Evolutionary conservation across 2,797 vertebrate genomes (phyloP).

Genomic region (Mormyrops boulengeri): DNA sequence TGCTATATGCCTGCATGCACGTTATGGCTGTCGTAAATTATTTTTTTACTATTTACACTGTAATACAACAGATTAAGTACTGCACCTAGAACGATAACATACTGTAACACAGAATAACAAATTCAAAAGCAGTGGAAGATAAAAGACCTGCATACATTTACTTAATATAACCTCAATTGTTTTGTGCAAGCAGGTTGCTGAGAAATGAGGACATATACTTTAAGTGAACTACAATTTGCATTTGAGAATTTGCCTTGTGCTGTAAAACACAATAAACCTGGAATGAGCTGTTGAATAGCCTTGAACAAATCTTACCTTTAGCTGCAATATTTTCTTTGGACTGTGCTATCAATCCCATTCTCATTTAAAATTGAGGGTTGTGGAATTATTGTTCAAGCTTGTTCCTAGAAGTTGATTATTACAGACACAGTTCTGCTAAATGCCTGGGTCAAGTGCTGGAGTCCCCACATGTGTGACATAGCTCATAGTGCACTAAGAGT

Average conservation of each 20-base stretch:
- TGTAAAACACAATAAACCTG: not conserved
- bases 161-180: not conserved
- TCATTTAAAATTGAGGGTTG: constrained; percentile 50
- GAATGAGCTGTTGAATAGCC: not conserved
- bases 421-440: constrained; percentile 60
- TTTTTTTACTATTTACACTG: not conserved
- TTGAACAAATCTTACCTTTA: constrained; percentile 64
- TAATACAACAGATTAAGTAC: not conserved
- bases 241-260: not conserved
- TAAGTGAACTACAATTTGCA: not conserved
- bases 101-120: not conserved
- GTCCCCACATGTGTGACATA: constrained; percentile 70
- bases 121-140: not conserved
- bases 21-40: not conserved
- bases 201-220: not conserved
- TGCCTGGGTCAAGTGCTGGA: constrained; percentile 50
- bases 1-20: not conserved
- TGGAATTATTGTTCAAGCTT: constrained; percentile 52
- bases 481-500: constrained; percentile 65
- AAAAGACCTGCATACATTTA: not conserved
- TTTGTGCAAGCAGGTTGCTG: not conserved
- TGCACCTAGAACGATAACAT: not conserved
- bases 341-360: constrained; percentile 45
- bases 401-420: constrained; percentile 45
- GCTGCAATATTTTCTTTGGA: constrained; percentile 61